Percentiles rank a stretch among this genome's conserved stretches.
Evolutionary conservation across 2,888 invertebrate genomes (phyloP).

Genomic region (Lycophotia porphyrea): DNA sequence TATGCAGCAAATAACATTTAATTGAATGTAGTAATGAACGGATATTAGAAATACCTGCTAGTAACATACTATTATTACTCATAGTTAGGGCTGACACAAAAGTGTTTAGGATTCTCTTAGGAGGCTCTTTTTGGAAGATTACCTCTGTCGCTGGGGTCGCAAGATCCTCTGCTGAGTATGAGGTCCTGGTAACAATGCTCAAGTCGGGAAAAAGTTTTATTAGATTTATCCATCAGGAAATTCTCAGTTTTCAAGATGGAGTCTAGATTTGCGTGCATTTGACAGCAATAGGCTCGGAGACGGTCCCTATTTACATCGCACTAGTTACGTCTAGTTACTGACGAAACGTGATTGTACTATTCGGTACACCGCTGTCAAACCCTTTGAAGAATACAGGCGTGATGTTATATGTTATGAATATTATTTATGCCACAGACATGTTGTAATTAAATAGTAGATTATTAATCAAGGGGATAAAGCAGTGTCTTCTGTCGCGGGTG

Average conservation of each 20-base stretch:
- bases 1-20: slow-evolving; percentile 24
- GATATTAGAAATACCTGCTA: slow-evolving; percentile 57
- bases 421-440: background rate
- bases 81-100: slow-evolving; percentile 42
- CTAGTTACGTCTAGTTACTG: background rate
- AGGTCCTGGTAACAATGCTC: background rate
- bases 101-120: background rate
- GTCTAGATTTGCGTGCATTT: background rate
- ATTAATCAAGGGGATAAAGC: no score
- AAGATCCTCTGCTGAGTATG: background rate
- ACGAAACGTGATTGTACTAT: background rate
- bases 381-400: background rate
- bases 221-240: background rate
- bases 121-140: background rate
- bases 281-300: background rate
- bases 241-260: background rate
- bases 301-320: background rate
- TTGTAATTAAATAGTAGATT: no score
- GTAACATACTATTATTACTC: slow-evolving; percentile 36
- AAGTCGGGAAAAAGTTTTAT: background rate
- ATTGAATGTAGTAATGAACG: slow-evolving; percentile 47
- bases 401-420: background rate
- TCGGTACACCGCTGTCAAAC: background rate
- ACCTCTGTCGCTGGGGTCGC: background rate
- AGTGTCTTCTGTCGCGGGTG: no score